phyloP scores from a whole-genome alignment of 2,888 invertebrate genomes.

The Tetheella fluctuosa region DNA sequence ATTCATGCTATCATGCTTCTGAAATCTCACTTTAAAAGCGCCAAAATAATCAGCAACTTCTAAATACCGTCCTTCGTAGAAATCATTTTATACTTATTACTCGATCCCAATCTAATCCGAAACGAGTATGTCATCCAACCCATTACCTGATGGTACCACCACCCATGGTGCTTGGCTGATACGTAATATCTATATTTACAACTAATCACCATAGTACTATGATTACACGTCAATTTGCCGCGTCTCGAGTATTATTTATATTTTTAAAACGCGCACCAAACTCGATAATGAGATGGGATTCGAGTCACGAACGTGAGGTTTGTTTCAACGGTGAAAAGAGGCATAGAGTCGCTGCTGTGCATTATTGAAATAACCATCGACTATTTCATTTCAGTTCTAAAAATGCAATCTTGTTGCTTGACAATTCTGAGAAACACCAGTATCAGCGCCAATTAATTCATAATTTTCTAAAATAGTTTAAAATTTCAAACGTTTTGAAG shows the following conservation, averaged over 20 bases:
- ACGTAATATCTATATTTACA: constrained; percentile 79
- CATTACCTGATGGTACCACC: constrained; percentile 22
- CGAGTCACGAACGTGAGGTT: constrained; percentile 63
- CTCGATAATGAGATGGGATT: constrained; percentile 77
- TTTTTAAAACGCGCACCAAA: constrained; percentile 78
- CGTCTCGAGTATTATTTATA: constrained; percentile 74
- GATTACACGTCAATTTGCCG: constrained; percentile 80
- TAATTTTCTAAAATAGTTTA: too few species aligned
- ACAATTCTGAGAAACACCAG: too few species aligned
- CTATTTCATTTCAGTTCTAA: too few species aligned
- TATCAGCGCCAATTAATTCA: too few species aligned
- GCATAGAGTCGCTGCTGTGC: constrained; percentile 37
- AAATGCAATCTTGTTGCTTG: too few species aligned
- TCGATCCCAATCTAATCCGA: neutral
- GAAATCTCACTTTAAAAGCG: neutral
- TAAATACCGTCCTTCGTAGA: neutral
- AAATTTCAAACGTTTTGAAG: too few species aligned
- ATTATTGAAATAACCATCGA: neutral
- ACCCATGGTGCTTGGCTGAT: constrained; percentile 38
- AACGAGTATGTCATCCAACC: constrained; percentile 13
- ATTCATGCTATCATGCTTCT: neutral
- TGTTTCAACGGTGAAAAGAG: constrained; percentile 41
- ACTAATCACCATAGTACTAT: constrained; percentile 69
- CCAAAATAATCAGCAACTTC: neutral
- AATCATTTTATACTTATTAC: neutral